A percentile compares a stretch with the other conserved stretches of the same genome.
Evolutionary conservation across 2,797 vertebrate species (phyloP).

Genomic region (Cossypha niveicapilla): DNA sequence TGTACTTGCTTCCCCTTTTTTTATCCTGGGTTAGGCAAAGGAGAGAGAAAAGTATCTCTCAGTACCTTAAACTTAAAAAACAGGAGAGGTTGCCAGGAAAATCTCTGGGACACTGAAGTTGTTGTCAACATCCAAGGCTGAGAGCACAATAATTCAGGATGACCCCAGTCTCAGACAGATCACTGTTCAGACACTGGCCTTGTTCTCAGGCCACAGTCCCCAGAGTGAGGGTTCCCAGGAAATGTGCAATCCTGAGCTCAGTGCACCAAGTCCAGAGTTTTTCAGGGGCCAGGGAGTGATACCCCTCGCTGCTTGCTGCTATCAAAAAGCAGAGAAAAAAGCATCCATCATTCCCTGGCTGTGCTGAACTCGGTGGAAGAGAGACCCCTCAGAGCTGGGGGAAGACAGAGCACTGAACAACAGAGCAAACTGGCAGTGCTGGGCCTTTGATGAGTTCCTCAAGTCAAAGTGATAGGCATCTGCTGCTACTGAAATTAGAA

Average conservation of each 20-base stretch:
- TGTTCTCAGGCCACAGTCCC: not conserved
- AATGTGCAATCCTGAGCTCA: not conserved
- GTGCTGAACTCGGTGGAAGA: not conserved
- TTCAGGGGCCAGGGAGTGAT: not conserved
- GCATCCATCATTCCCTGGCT: not conserved
- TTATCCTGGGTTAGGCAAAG: not conserved
- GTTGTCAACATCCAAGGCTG: not conserved
- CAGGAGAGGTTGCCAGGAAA: not conserved
- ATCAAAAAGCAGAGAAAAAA: not conserved
- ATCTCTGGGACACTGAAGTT: not conserved
- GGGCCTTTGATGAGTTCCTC: not conserved
- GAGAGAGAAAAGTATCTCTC: not conserved
- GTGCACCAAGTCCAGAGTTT: not conserved
- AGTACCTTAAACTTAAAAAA: not conserved
- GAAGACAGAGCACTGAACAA: not conserved
- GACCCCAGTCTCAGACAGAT: not conserved
- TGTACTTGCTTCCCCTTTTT: not conserved
- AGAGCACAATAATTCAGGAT: not conserved
- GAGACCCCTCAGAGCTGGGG: not conserved
- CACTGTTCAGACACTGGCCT: not conserved
- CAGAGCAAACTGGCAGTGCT: not conserved
- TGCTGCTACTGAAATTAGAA: constrained; percentile 24
- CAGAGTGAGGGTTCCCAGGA: fast-evolving
- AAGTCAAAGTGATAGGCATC: not conserved
- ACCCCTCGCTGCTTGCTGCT: fast-evolving